Evolutionary conservation across 2,797 vertebrate genomes (phyloP).

Genomic region (Enteromius mattozi): DNA sequence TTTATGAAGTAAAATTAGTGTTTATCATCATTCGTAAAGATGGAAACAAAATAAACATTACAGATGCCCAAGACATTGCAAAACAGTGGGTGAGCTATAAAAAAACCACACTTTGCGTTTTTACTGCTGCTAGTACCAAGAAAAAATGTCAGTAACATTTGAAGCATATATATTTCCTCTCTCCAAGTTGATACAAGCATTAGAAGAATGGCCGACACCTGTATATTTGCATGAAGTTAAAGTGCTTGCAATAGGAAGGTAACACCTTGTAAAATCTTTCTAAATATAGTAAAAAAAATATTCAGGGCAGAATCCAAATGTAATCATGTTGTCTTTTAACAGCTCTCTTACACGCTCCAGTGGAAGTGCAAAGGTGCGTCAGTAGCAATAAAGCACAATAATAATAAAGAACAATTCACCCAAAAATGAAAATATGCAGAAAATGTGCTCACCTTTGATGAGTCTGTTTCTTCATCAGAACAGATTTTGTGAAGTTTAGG

Average conservation of each 20-base stretch:
- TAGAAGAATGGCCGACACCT: not conserved
- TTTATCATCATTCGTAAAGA: constrained; percentile 62
- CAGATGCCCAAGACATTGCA: constrained; percentile 67
- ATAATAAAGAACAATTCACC: not conserved
- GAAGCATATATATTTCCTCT: constrained; percentile 45
- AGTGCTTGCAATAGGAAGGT: constrained; percentile 69
- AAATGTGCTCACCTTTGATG: too few relatives aligned
- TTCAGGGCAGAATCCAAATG: not conserved
- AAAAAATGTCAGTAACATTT: constrained; percentile 25
- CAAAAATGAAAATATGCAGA: not conserved
- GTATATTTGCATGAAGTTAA: constrained; percentile 67
- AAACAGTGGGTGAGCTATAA: constrained; percentile 71
- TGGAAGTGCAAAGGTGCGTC: constrained; percentile 17
- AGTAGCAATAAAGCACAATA: not conserved
- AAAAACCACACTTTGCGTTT: not conserved
- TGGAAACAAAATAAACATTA: constrained; percentile 50
- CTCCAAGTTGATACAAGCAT: constrained; percentile 65
- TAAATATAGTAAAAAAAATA: not conserved
- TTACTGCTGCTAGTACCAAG: not conserved
- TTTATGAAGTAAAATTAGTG: constrained; percentile 67
- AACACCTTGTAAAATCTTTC: constrained; percentile 22
- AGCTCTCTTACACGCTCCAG: not conserved
- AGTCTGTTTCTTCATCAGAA: not conserved
- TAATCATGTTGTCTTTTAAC: not conserved
- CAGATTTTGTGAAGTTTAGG: not conserved